A percentile compares a stretch with the other conserved stretches of the same genome.
These are phyloP conservation scores for Ennomos fuscantarius DNA, from an alignment of 2,888 invertebrate species.

Conservation along the genomic window DNA sequence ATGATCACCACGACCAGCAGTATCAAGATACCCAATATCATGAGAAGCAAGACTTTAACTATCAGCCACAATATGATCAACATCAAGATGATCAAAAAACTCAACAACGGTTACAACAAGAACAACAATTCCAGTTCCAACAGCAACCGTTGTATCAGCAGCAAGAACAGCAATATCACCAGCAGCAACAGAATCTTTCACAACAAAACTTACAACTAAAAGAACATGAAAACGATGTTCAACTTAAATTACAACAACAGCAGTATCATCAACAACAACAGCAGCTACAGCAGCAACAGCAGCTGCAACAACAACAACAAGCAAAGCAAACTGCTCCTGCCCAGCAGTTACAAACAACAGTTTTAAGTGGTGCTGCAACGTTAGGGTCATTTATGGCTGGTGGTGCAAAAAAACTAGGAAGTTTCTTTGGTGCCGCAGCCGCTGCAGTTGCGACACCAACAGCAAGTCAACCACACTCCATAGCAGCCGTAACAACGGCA, in stretches of 20 bases:
- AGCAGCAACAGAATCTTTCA: conserved; percentile 48
- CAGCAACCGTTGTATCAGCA: conserved; percentile 50
- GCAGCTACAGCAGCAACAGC: conserved; percentile 55
- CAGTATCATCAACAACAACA: conserved; percentile 57
- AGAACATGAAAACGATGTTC: conserved; percentile 46
- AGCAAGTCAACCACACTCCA: conserved; percentile 53
- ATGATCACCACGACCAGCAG: conserved; percentile 50
- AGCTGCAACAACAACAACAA: conserved; percentile 65
- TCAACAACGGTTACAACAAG: conserved; percentile 53
- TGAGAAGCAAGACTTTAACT: conserved; percentile 50
- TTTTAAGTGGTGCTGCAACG: conserved; percentile 77
- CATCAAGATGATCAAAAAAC: conserved; percentile 46
- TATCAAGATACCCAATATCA: conserved; percentile 50
- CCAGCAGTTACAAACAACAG: conserved; percentile 73
- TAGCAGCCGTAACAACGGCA: conserved; percentile 49
- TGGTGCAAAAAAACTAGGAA: conserved; percentile 80
- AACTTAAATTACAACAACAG: conserved; percentile 51
- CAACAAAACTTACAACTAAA: conserved; percentile 40
- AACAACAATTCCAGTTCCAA: conserved; percentile 52
- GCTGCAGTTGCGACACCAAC: conserved; percentile 73
- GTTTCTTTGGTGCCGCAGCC: conserved; percentile 80
- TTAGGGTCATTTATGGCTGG: conserved; percentile 81
- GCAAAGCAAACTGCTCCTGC: conserved; percentile 68
- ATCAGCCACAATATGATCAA: conserved; percentile 51
- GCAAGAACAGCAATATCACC: conserved; percentile 50